Base-by-base conservation (phyloP, 2,113 vertebrate genomes). In the Bostrychus sinensis region DNA sequence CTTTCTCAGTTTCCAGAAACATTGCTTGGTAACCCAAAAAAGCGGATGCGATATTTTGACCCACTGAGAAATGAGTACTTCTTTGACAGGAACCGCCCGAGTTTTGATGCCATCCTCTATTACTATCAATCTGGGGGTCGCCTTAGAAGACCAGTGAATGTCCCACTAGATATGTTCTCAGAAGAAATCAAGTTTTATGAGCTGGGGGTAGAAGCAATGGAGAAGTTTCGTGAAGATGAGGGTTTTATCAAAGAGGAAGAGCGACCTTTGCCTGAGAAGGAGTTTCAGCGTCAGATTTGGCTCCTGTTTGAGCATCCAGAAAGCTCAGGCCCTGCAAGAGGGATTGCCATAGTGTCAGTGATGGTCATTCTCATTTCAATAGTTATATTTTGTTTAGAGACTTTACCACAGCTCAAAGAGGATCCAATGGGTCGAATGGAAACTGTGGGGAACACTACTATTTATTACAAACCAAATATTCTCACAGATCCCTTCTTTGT, bases 291-390 rank as follows among this genome's bases (percentile, higher is more conserved):
- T 55, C 96, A 98, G 83, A 90, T 99, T 45, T 99, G 97, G 97
- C 94, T 99, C 62, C 94, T 99, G 74, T 99, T 99, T 19, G 97
- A 99, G 83, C 98, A 97, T 76, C 97, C 97, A 0, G 97, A 99
- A 70, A 98, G 96, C 86, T 98, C 96, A 7, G 95, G 96, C 45
- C 88, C 96, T 0, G 96, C 97, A 22, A 89, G 97, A 83, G 94
- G 95, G 82, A 98, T 99, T 55, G 97, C 97, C 73, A 98, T 99
- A 51, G 91, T 99, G 22, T 99, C 97, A 0, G 97, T 99, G 69
- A 96, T 98, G 96, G 96, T 99, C 69, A 99, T 99, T 89, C 93
- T 99, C 76, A 98, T 99, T 88, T 99, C 97, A 84, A 99, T 99
- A 7, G 95, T 99, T 64, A 99, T 99, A 88, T 99, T 99, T 86